phyloP scores from a whole-genome alignment of 2,113 vertebrate genomes.

The Anhinga rufa region DNA sequence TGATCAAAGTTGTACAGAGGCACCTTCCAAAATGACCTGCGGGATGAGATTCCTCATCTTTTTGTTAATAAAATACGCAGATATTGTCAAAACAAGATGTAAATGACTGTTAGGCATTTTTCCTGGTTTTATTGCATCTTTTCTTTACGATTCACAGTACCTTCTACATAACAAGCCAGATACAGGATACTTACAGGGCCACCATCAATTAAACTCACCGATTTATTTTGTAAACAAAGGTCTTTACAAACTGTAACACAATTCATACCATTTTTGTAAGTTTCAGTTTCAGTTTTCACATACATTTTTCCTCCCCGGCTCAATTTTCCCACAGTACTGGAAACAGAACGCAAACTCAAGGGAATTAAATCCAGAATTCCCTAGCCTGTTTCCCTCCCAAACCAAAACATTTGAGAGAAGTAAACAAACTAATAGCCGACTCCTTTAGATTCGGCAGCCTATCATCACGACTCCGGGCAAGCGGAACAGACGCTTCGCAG shows the following conservation, averaged over 20 bases:
- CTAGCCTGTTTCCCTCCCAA: background rate
- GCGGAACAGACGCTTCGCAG: background rate
- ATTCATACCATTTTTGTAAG: background rate
- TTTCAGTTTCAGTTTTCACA: background rate
- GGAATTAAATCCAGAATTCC: background rate
- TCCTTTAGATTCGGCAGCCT: background rate
- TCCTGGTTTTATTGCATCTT: background rate
- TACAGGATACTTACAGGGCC: background rate
- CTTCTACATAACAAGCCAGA: background rate
- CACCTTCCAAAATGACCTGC: background rate
- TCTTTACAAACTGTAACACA: background rate
- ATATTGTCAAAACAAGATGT: background rate
- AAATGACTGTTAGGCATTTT: background rate
- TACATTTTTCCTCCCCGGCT: background rate
- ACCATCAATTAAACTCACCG: background rate
- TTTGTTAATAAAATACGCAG: background rate
- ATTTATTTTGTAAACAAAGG: slow-evolving; percentile 15
- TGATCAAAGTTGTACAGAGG: background rate
- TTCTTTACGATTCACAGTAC: background rate
- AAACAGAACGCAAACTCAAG: background rate
- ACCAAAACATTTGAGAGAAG: background rate
- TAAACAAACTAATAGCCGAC: background rate
- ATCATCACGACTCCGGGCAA: background rate
- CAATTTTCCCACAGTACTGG: background rate
- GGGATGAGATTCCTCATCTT: background rate